Evolutionary conservation across 2,888 invertebrate genomes (phyloP).

Genomic region (Ophioninae sp.): DNA sequence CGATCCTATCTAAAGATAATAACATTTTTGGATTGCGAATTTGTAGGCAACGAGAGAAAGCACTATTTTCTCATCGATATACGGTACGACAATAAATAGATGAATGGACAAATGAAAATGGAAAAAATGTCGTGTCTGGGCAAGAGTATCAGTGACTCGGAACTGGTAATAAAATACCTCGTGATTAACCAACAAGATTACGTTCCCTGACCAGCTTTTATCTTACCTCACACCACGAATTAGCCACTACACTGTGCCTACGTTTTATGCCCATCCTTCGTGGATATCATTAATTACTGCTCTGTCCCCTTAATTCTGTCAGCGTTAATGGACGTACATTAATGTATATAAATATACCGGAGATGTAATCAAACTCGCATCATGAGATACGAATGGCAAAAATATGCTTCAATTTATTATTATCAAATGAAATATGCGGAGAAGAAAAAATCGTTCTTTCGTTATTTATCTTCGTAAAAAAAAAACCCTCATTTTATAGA

Average conservation of each 20-base stretch:
- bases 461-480: neutral
- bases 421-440: neutral
- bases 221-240: slow-evolving; percentile 3
- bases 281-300: slow-evolving; percentile 28
- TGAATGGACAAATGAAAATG: neutral
- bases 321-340: neutral
- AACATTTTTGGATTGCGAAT: neutral
- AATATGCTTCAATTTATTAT: slow-evolving; percentile 9
- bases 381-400: neutral
- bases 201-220: slow-evolving; percentile 19
- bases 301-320: slow-evolving; percentile 6
- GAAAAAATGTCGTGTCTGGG: slow-evolving; percentile 9
- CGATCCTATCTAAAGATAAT: slow-evolving; percentile 34
- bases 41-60: slow-evolving; percentile 24
- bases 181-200: slow-evolving; percentile 40
- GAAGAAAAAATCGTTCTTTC: neutral
- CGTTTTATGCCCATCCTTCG: neutral
- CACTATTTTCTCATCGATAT: slow-evolving; percentile 15
- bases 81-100: slow-evolving; percentile 3
- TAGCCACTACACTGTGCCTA: neutral
- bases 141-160: slow-evolving; percentile 26
- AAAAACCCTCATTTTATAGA: too few species aligned
- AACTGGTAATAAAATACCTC: slow-evolving; percentile 40
- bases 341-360: neutral
- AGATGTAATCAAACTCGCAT: slow-evolving; percentile 12